Base-by-base conservation (phyloP, 2,888 invertebrate species). In the Drosophila tripunctata region DNA sequence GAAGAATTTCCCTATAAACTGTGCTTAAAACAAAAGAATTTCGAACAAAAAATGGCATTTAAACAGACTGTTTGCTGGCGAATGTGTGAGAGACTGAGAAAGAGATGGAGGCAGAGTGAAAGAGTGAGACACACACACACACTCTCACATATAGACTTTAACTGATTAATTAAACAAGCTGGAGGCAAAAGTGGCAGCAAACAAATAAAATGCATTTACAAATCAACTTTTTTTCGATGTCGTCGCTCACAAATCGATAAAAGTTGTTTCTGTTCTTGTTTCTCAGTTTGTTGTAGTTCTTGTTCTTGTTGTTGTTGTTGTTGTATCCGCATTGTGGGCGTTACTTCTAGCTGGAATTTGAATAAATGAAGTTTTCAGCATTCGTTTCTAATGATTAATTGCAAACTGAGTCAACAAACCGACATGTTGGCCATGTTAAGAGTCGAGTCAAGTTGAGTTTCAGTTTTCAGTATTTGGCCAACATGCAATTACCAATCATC, bases 121-220 rank as follows among this genome's bases (percentile, higher is more conserved):
- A n/a, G 48, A 36, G 36, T 24, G n/a, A 14, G 24, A 12, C 1
- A 7, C n/a, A 44, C 40, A 36, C 58, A 36, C 12, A 14, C 17
- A 12, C 1, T 7, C n/a, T 44, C 40, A 36, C 58, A 63, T 41
- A 58, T n/a, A n/a, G n/a, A n/a, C 33, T 56, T 36, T 40, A 41
- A 19, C 24, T 61, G 75, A 82, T 82, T 81, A 87, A 82, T 87
- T 80, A 82, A 80, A 60, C 64, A 75, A 60, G 58, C 50, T 15
- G n/a, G 14, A 30, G 61, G 44, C 41, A 72, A 74, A 68, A 67
- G 61, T 81, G 82, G 67, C 85, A 81, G 80, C 71, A 33, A 60
- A 83, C 83, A 83, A 70, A 85, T 67, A 83, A 83, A 83, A 85
- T 83, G 87, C 83, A 83, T 83, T 83, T 83, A 78, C 78, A 66